A percentile compares a stretch with the other conserved stretches of the same genome.
phyloP scores from a whole-genome alignment of 1,140 invertebrate species.

The Phymorhynchus buccinoides region DNA sequence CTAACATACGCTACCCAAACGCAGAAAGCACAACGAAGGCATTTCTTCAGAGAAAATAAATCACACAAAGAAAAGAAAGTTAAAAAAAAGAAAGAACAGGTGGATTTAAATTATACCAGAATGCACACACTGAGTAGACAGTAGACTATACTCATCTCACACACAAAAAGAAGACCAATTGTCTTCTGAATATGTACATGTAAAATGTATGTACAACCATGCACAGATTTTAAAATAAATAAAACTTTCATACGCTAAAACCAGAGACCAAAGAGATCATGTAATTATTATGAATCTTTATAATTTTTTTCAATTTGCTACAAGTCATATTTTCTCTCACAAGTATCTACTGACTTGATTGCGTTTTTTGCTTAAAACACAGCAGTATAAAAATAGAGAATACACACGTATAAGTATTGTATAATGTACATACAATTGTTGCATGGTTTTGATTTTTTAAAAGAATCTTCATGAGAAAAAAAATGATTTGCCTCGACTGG shows the following conservation, averaged over 20 bases:
- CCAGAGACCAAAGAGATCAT: neutral
- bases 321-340: neutral
- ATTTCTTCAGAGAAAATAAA: neutral
- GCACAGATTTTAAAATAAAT: neutral
- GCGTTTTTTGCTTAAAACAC: conserved; percentile 12
- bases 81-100: neutral
- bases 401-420: neutral
- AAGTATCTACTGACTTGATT: neutral
- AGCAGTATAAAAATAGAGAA: conserved; percentile 8
- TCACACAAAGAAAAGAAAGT: neutral
- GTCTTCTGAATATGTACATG: too few species aligned
- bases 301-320: neutral
- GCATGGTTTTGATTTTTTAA: too few species aligned
- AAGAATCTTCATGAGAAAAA: neutral
- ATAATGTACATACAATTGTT: neutral
- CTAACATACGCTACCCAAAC: conserved; percentile 5
- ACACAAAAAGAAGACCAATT: too few species aligned
- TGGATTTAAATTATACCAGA: neutral
- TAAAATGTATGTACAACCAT: neutral
- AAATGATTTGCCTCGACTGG: neutral
- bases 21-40: neutral
- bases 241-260: neutral
- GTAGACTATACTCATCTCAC: neutral
- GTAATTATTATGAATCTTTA: neutral
- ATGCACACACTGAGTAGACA: neutral